Base-by-base conservation (phyloP, 2,888 invertebrate species). In the Tinea semifulvella region DNA sequence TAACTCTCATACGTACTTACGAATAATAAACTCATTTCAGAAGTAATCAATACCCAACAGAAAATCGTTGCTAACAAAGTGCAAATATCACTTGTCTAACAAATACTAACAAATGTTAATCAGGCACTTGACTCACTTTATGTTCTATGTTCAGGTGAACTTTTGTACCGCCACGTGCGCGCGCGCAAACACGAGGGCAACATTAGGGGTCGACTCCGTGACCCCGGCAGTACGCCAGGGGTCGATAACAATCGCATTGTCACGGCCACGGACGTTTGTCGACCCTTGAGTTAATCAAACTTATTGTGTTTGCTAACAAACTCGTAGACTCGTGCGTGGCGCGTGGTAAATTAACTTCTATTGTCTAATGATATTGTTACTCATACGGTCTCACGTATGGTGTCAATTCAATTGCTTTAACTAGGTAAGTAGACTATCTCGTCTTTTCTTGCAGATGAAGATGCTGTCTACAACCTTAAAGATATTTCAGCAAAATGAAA, bases 221-320 rank as follows among this genome's bases (percentile, higher is more conserved):
- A 77, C 74, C 76, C 68, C 61, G 38, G 44, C 18, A 3, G 19
- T 31, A 25, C 28, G 14, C 20, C 14, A 26, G 28, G 44, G 49
- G 54, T 48, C 58, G 65, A 70, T 73, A 64, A 71, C 70, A 73
- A 74, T 71, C 68, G 57, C 56, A 69, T 71, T 73, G 69, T 75
- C 55, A 56, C 55, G 53, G 20, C 42, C 11, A 18, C 7, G 42
- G 42, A 26, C 38, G 19, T 22, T 6, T 26, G 4, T 13, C 8
- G 25, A 2, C 26, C 40, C 40, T 19, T 19, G 18, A 14, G 17
- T 31, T 43, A 43, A 43, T 43, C 43, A 31, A 36, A 43, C n/a
- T 31, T 8, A 43, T 43, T 43, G 43, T n/a, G n/a, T 69, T 69
- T 68, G 59, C 63, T 58, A 59, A 65, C 64, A 56, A 50, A 20